Evolutionary conservation across 2,113 vertebrate genomes (phyloP).

Genomic region (Ammodytes marinus): DNA sequence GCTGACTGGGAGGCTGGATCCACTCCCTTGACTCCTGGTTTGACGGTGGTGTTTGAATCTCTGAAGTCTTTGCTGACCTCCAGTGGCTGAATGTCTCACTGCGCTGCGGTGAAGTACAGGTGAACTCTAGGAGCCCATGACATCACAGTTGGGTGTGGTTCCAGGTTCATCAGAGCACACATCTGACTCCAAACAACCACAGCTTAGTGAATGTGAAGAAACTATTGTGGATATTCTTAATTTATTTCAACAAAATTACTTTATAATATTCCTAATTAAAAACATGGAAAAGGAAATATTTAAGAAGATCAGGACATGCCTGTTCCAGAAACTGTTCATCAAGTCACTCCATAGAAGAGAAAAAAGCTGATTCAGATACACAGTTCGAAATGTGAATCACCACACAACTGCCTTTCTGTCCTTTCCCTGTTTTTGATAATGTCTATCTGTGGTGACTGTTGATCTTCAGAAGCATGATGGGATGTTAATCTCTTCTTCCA

Average conservation of each 20-base stretch:
- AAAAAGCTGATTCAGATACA: slow-evolving; percentile 1
- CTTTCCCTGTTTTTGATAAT: not conserved
- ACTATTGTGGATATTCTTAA: too few relatives aligned
- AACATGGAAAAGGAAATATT: too few relatives aligned
- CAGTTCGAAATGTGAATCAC: not conserved
- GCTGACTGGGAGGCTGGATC: slow-evolving; percentile 10
- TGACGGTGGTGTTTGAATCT: not conserved
- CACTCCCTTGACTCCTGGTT: not conserved
- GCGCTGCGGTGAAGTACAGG: not conserved
- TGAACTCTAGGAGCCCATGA: not conserved
- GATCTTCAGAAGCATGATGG: not conserved
- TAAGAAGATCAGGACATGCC: too few relatives aligned
- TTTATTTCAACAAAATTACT: too few relatives aligned
- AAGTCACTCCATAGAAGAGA: not conserved
- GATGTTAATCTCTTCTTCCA: slow-evolving; percentile 6
- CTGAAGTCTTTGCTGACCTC: slow-evolving; percentile 1
- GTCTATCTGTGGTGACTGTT: not conserved
- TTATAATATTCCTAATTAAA: too few relatives aligned
- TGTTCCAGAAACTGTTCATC: not conserved
- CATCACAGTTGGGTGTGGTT: not conserved
- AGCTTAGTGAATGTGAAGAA: not conserved
- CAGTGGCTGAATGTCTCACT: not conserved
- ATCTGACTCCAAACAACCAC: not conserved
- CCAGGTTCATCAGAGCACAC: not conserved
- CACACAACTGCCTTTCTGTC: not conserved